phyloP scores from a whole-genome alignment of 2,797 vertebrate species.

The Tapirus indicus region DNA sequence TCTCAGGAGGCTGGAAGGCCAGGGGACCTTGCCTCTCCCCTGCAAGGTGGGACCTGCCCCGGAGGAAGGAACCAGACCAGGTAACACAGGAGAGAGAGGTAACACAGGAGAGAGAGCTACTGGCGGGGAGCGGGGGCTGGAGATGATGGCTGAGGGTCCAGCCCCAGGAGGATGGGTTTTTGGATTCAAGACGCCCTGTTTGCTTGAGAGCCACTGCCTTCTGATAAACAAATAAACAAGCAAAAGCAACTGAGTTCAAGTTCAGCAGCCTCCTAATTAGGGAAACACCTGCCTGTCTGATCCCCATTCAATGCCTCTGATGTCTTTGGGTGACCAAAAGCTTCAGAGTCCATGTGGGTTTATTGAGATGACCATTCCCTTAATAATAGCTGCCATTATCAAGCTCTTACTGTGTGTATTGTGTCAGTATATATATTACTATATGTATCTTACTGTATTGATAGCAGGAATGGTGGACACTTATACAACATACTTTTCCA shows the following conservation, averaged over 20 bases:
- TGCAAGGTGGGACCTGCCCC: background rate
- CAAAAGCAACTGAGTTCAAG: background rate
- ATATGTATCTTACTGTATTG: background rate
- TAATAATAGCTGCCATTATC: background rate
- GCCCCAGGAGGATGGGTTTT: background rate
- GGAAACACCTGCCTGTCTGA: background rate
- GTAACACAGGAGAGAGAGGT: slow-evolving; percentile 49
- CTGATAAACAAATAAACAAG: background rate
- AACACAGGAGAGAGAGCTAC: background rate
- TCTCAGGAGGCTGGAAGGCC: background rate
- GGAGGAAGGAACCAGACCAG: slow-evolving; percentile 49
- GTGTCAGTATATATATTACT: rapidly evolving
- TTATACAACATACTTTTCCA: background rate
- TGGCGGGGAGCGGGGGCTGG: background rate
- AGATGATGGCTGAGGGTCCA: background rate
- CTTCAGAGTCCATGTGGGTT: background rate
- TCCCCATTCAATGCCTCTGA: background rate
- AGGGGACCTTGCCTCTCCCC: background rate
- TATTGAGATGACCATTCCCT: background rate
- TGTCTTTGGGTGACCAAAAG: background rate
- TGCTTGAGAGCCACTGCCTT: background rate
- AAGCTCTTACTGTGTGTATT: background rate
- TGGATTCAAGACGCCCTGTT: background rate
- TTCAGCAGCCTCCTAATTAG: background rate
- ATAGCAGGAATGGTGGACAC: background rate